Evolutionary conservation across 2,113 vertebrate species (phyloP), one percentile per base, ranked within the genome.

Genomic region (Brachionichthys hirsutus): DNA sequence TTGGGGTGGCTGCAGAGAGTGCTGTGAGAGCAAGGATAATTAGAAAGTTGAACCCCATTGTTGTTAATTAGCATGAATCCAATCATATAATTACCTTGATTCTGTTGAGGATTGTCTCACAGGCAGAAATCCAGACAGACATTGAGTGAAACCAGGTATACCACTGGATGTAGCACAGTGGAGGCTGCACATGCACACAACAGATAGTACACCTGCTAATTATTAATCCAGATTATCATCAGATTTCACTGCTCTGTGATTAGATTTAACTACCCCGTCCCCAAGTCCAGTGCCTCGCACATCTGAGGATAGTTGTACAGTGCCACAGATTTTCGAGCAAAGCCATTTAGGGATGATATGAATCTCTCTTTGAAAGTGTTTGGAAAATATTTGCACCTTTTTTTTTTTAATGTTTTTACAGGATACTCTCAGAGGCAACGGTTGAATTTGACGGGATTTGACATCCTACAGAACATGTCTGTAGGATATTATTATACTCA

Each of bases 1-100:
- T 95, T 94, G 95, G 95, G 95, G 95, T 94, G 93, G 92, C 94
- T 94, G 90, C 95, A 94, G 93, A 94, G 95, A 97, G 94, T 94
- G 95, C 94, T 94, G 94, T 96, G 96, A 94, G 94, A 94, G 93
- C 93, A 94, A 94, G 93, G 97, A 99, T 98, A 98, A 99, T 98
- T 98, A 99, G 96, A 94, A 98, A 97, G 94, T 97, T 97, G 95
- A 98, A 97, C 95, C 94, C 95, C 96, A 95, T 94, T 89, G 89
- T 95, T 95, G 95, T 97, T 98, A 99, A 97, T 98, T 98, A 95
- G 93, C 92, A 92, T 93, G 93, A 95, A 95, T 97, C 94, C 93
- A 99, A 96, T 98, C 95, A 98, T 98, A 98, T 95, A 94, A 99
- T 98, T 98, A 98, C 94, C 94, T 95, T 94, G 94, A 97, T 96